A percentile compares a stretch with the other conserved stretches of the same genome.
Evolutionary conservation across 1,140 invertebrate species (phyloP).

Genomic region (Doryteuthis pealeii): DNA sequence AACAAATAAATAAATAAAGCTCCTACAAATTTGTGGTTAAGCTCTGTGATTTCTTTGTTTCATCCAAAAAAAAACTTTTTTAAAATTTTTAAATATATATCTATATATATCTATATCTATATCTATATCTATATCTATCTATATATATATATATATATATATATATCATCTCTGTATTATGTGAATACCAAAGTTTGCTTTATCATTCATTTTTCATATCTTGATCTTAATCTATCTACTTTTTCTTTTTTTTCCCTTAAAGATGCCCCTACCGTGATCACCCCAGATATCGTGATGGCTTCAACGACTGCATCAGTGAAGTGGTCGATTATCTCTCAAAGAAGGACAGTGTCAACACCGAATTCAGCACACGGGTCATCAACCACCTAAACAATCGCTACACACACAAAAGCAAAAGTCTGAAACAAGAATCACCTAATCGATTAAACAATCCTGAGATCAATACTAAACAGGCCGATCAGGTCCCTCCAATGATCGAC

Average conservation of each 20-base stretch:
- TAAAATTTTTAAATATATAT: too few relatives aligned
- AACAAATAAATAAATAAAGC: too few relatives aligned
- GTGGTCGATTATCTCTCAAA: slow-evolving; percentile 80
- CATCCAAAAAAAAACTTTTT: too few relatives aligned
- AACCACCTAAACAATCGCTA: slow-evolving; percentile 32
- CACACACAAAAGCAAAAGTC: not conserved
- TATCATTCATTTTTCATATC: too few relatives aligned
- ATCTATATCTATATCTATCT: too few relatives aligned
- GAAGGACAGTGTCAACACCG: slow-evolving; percentile 81
- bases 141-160: too few relatives aligned
- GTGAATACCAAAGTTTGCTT: too few relatives aligned
- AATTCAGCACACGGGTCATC: slow-evolving; percentile 53
- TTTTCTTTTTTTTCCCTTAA: slow-evolving; percentile 62
- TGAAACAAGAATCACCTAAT: slow-evolving; percentile 13
- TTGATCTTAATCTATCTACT: too few relatives aligned
- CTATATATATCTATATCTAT: too few relatives aligned
- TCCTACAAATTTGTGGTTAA: too few relatives aligned
- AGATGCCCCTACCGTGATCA: slow-evolving; percentile 68
- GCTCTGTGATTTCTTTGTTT: too few relatives aligned
- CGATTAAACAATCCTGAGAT: slow-evolving; percentile 12
- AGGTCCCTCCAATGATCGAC: not conserved
- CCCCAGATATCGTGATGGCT: slow-evolving; percentile 78
- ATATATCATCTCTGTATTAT: too few relatives aligned
- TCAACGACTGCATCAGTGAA: slow-evolving; percentile 83
- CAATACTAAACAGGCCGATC: not conserved